Percentiles rank a stretch among this genome's conserved stretches.
phyloP scores from a whole-genome alignment of 2,113 vertebrate genomes.

The Thryonomys swinderianus region DNA sequence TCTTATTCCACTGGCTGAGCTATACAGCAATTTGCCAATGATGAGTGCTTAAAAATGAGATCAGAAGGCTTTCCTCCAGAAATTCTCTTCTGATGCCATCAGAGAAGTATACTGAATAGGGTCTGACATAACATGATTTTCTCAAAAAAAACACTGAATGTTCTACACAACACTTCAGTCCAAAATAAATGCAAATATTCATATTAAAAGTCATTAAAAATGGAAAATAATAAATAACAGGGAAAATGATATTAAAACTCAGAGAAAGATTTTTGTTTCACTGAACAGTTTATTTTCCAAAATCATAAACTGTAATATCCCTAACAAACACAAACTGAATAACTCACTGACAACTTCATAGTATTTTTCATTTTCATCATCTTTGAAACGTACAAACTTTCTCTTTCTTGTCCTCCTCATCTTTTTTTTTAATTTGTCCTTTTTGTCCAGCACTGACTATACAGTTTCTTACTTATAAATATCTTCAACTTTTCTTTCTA shows the following conservation, averaged over 20 bases:
- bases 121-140: neutral
- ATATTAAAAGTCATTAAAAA: neutral
- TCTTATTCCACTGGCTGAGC: neutral
- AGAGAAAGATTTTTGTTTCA: neutral
- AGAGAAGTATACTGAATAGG: neutral
- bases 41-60: conserved; percentile 22
- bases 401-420: neutral
- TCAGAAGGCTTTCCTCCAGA: neutral
- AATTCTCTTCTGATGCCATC: neutral
- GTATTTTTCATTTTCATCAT: neutral
- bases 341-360: neutral
- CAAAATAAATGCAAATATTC: neutral
- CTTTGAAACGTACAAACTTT: neutral
- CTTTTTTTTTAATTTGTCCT: neutral
- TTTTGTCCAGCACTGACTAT: neutral
- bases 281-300: neutral
- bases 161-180: neutral
- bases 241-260: neutral
- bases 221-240: neutral
- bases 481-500: neutral
- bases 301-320: neutral
- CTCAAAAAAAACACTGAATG: neutral
- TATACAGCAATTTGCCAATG: neutral
- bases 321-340: neutral
- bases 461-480: neutral